These are phyloP conservation scores for Stegodyphus mimosarum DNA, from an alignment of 1,140 invertebrate genomes.

Conservation along the genomic window DNA sequence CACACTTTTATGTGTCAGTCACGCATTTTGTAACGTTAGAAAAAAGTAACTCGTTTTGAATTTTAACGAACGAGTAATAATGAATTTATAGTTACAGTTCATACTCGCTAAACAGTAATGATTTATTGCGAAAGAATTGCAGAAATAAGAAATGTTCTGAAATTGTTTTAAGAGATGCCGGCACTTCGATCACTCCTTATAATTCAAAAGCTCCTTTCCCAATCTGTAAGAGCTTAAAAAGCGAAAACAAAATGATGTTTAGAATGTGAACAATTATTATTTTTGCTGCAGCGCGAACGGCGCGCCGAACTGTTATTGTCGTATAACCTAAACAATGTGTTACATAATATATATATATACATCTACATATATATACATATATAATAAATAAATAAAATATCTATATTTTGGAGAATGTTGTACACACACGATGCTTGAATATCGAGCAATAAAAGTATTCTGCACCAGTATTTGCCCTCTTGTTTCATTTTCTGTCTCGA, in stretches of 20 bases:
- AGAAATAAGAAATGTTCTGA: too few relatives aligned
- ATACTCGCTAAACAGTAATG: too few relatives aligned
- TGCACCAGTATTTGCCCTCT: neutral
- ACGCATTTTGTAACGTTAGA: too few relatives aligned
- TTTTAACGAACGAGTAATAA: too few relatives aligned
- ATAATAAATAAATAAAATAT: neutral
- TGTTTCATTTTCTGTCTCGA: too few relatives aligned
- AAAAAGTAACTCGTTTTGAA: too few relatives aligned
- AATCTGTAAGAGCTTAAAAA: neutral
- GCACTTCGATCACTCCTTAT: neutral
- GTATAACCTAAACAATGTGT: neutral
- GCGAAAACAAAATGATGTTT: neutral
- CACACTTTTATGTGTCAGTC: too few relatives aligned
- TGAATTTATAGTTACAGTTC: too few relatives aligned
- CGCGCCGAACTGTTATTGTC: neutral
- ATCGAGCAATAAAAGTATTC: neutral
- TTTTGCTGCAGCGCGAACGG: neutral
- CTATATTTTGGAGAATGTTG: constrained; percentile 2
- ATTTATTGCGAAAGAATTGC: too few relatives aligned
- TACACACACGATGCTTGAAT: neutral
- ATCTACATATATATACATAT: neutral
- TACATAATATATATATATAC: neutral
- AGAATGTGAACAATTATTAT: neutral
- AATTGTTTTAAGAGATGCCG: neutral
- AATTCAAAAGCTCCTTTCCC: neutral